Evolutionary conservation across 2,888 invertebrate species (phyloP).

Genomic region (Unio delphinus): DNA sequence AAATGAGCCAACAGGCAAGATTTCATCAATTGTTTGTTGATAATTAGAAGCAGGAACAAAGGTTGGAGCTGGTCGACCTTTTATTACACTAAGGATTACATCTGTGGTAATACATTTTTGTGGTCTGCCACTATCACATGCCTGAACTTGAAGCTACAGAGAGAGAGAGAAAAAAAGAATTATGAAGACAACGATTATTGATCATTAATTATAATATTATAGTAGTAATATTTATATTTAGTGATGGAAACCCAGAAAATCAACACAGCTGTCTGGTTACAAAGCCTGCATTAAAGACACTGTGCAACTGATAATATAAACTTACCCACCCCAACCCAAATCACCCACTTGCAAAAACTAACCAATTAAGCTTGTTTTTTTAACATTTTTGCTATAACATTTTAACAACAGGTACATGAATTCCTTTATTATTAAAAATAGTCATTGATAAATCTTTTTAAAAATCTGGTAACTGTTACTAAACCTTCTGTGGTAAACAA

Average conservation of each 20-base stretch:
- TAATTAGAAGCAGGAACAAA: slow-evolving; percentile 15
- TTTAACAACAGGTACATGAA: too few species aligned
- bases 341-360: too few species aligned
- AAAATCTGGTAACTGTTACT: too few species aligned
- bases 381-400: too few species aligned
- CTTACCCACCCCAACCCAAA: too few species aligned
- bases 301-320: neutral
- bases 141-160: slow-evolving; percentile 49
- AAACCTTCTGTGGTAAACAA: too few species aligned
- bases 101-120: slow-evolving; percentile 40
- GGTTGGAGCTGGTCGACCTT: slow-evolving; percentile 45
- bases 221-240: neutral
- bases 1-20: slow-evolving; percentile 18
- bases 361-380: too few species aligned
- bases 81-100: slow-evolving; percentile 49
- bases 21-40: slow-evolving; percentile 42
- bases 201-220: neutral
- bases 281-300: neutral
- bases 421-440: too few species aligned
- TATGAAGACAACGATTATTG: neutral
- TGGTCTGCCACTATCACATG: slow-evolving; percentile 63
- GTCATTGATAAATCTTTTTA: too few species aligned
- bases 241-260: neutral
- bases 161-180: slow-evolving; percentile 1
- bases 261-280: neutral